Evolutionary conservation across 1,140 invertebrate genomes (phyloP), one percentile per base, ranked within the genome.

Genomic region (Drosophila sulfurigaster): DNA sequence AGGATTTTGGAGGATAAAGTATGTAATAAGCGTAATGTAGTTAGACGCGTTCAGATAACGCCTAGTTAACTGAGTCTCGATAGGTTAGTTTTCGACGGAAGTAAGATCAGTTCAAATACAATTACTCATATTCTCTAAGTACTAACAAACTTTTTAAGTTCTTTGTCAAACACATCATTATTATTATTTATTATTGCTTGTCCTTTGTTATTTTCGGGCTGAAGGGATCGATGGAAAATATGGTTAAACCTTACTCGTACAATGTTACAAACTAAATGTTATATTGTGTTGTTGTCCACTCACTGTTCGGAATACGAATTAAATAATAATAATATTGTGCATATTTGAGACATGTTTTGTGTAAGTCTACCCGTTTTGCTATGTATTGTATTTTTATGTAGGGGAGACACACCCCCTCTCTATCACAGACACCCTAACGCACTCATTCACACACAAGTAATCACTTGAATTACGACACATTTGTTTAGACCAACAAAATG

Each of bases 231-330:
- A 54, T 32, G 2, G 5, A 35, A 25, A 35, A 54, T 54, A 54
- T 54, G 51, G 51, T 54, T 54, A 54, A 54, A 32, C 25, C n/a
- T 32, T 15, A 48, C 25, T 30, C 41, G 38, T 45, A 35, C 28
- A 48, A 48, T 62, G 45, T 48, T 48, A 49, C 15, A 16, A 62
- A 62, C 45, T 49, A 51, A 62, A 79, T 87, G 77, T 82, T 87
- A 82, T 80, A 74, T 82, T 88, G 80, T 82, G 79, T 87, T 87
- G 77, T 74, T 87, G 77, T 87, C 81, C 72, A 76, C 58, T 82
- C 75, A 75, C 72, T 74, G 74, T 79, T 68, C 82, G 69, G 51
- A 78, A 32, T 54, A 54, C 51, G n/a, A 54, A 32, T 35, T 25
- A 49, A 25, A 49, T 49, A 52, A 30, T 52, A 32, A 32, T 32